Base-by-base conservation (phyloP, 2,888 invertebrate species). In the Schizaphis graminum region DNA sequence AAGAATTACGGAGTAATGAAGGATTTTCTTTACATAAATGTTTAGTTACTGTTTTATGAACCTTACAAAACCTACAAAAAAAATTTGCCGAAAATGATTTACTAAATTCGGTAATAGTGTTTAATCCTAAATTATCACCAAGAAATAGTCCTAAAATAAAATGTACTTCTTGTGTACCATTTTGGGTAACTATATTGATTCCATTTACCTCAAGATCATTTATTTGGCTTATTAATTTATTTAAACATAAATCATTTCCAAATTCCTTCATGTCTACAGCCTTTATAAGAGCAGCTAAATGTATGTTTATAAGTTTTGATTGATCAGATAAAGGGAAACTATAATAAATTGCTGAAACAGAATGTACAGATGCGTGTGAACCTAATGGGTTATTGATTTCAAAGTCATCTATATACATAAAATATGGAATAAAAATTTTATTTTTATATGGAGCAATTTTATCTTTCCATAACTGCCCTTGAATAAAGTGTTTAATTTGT, bases 371-470 rank as follows among this genome's bases (percentile, higher is more conserved):
- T 24, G 47, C 3, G 26, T 90, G 61, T 4, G 61, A 90, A 21
- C 44, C 47, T 11, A 89, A 67, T 35, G 67, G 67, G 24, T 90
- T 90, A 10, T 90, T 90, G 4, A 90, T 90, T 49, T 61, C 28
- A 41, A 89, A 47, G 24, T 89, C 35, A 35, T 90, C 90, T n/a
- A 77, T 90, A 5, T 90, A 90, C 24, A 77, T 35, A 49, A 77
- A 90, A 44, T 44, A 44, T 44, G 26, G 85, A 86, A 86, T 44
- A 11, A 86, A 35, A 84, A 35, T 84, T 35, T 84, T 84, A 84
- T 84, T 84, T 84, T 35, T 1, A 77, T 77, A 35, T 21, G 77
- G 35, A 35, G 77, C 77, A 35, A 35, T 28, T 88, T 53, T 88
- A 53, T 88, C 53, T 88, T 53, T 35, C 53, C 53, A 88, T 44